A percentile compares a stretch with the other conserved stretches of the same genome.
These are phyloP conservation scores for Camptogramma bilineatum DNA, from an alignment of 2,888 invertebrate species.

Conservation along the genomic window DNA sequence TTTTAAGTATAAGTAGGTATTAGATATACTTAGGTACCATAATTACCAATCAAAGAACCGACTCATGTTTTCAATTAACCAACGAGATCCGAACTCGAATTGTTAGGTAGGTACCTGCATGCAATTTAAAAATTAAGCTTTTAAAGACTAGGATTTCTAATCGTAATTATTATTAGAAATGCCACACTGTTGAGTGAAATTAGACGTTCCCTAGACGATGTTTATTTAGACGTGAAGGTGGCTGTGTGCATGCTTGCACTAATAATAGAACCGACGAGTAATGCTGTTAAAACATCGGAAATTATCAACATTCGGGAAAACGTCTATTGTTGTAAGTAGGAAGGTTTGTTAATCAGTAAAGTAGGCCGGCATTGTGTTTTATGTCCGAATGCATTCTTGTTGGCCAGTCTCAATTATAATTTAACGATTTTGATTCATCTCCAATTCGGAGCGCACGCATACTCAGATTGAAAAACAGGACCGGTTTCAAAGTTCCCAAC, in stretches of 20 bases:
- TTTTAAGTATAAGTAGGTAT: no score
- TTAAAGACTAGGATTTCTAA: conserved; percentile 6
- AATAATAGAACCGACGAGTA: conserved; percentile 38
- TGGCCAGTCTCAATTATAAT: background rate
- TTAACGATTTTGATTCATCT: background rate
- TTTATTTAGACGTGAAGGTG: conserved; percentile 29
- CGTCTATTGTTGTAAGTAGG: background rate
- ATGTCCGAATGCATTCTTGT: background rate
- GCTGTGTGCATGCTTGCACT: conserved; percentile 37
- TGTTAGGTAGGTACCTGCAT: no score
- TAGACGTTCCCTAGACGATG: conserved; percentile 39
- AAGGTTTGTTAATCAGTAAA: background rate
- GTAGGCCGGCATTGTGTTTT: background rate
- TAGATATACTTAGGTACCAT: no score
- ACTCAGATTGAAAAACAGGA: conserved; percentile 19
- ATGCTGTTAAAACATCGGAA: conserved; percentile 29
- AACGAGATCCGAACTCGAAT: no score
- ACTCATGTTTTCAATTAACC: no score
- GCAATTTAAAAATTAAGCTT: no score
- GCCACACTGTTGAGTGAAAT: conserved; percentile 21
- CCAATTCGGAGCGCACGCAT: conserved; percentile 10
- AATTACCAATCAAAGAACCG: no score
- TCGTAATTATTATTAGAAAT: conserved; percentile 7
- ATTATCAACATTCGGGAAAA: conserved; percentile 21
- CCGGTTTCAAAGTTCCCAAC: conserved; percentile 15